These are phyloP conservation scores for Corythaixoides concolor DNA, from an alignment of 2,113 vertebrate species.

Conservation along the genomic window DNA sequence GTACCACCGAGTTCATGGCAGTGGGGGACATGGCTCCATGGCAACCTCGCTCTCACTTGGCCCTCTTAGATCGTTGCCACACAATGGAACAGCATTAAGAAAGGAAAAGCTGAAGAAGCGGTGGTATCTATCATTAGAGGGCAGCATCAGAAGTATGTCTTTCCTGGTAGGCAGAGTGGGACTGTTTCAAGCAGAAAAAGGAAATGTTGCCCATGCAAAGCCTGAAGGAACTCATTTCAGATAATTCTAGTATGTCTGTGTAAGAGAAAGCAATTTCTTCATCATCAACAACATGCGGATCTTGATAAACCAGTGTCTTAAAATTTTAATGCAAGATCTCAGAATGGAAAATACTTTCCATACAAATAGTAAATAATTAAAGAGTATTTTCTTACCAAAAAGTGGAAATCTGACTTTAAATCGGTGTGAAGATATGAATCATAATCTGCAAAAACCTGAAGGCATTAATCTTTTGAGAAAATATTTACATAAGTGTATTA, in stretches of 20 bases:
- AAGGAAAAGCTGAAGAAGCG: neutral
- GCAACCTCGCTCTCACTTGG: neutral
- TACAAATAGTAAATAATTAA: constrained; percentile 39
- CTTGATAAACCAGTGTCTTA: constrained; percentile 15
- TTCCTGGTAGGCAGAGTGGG: neutral
- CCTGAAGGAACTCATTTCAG: neutral
- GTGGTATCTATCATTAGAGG: neutral
- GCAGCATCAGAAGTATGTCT: neutral
- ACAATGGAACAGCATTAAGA: neutral
- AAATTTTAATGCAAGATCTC: constrained; percentile 15
- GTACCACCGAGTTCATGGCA: neutral
- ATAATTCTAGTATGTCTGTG: neutral
- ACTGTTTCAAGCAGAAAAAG: neutral
- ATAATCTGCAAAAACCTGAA: constrained; percentile 13
- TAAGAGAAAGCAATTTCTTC: neutral
- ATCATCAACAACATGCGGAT: neutral
- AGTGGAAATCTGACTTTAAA: constrained; percentile 18
- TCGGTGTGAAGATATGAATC: neutral
- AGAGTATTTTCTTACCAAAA: constrained; percentile 9
- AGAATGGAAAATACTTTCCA: constrained; percentile 8
- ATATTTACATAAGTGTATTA: constrained; percentile 42
- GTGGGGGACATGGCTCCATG: constrained; percentile 54
- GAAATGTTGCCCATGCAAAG: neutral
- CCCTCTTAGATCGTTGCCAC: neutral
- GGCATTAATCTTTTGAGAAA: constrained; percentile 46